Evolutionary conservation across 2,113 vertebrate genomes (phyloP).

Genomic region (Ceyx cyanopectus): DNA sequence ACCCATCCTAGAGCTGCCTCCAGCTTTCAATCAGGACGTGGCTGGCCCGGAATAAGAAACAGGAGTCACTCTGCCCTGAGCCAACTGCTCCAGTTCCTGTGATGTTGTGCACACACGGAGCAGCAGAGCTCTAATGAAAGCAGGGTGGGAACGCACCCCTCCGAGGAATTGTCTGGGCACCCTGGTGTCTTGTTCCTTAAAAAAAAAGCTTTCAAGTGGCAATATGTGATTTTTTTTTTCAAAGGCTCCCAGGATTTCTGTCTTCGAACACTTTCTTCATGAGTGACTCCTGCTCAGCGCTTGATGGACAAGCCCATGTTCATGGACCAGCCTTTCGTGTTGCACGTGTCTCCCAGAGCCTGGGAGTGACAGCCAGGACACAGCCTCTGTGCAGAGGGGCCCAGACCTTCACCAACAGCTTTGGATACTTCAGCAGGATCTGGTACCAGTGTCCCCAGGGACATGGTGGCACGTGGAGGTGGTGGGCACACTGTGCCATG

Average conservation of each 20-base stretch:
- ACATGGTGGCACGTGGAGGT: accelerated
- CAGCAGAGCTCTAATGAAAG: neutral
- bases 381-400: neutral
- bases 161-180: neutral
- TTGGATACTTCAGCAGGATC: neutral
- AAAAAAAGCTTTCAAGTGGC: neutral
- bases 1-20: neutral
- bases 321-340: accelerated
- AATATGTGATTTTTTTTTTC: neutral
- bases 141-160: neutral
- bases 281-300: neutral
- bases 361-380: neutral
- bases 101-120: accelerated
- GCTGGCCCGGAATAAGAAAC: neutral
- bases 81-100: accelerated
- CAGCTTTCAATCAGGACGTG: neutral
- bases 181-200: neutral
- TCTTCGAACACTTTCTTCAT: neutral
- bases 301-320: neutral
- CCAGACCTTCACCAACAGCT: neutral
- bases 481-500: neutral
- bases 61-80: neutral
- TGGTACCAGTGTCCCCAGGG: accelerated
- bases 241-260: neutral
- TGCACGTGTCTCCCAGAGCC: neutral